Evolutionary conservation across 1,140 invertebrate genomes (phyloP).

Genomic region (Dendrolimus kikuchii): DNA sequence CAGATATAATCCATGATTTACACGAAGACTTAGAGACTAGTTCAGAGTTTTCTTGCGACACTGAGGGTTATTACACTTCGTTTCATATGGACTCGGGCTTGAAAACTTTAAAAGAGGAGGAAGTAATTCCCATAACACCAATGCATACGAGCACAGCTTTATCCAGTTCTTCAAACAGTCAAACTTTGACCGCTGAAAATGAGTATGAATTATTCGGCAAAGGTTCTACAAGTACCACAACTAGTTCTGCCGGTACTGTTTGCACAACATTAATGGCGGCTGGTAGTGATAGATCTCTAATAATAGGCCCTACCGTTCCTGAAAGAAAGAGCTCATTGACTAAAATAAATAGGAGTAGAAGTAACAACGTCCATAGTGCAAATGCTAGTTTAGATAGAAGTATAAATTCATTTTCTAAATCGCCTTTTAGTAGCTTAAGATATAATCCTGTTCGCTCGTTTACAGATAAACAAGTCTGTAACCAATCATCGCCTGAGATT

Average conservation of each 20-base stretch:
- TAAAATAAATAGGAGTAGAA: constrained; percentile 64
- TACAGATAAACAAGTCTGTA: constrained; percentile 71
- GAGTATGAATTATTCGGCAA: constrained; percentile 92
- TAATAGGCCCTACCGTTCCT: constrained; percentile 80
- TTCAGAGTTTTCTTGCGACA: constrained; percentile 95
- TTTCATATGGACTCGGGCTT: constrained; percentile 97
- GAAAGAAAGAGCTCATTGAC: constrained; percentile 82
- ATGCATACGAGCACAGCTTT: constrained; percentile 76
- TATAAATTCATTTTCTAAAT: constrained; percentile 49
- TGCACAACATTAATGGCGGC: constrained; percentile 83
- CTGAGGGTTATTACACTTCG: constrained; percentile 97
- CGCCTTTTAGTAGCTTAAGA: constrained; percentile 71
- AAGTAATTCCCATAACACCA: constrained; percentile 75
- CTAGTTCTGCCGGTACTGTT: constrained; percentile 91
- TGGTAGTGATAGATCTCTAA: constrained; percentile 72
- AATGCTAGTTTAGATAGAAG: constrained; percentile 75
- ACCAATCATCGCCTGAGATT: constrained; percentile 46
- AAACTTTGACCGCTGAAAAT: constrained; percentile 80
- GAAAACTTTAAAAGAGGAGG: constrained; percentile 88
- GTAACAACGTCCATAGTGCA: constrained; percentile 61
- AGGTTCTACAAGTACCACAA: constrained; percentile 90
- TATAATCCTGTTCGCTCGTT: constrained; percentile 71
- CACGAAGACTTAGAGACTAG: constrained; percentile 91
- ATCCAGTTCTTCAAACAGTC: constrained; percentile 75
- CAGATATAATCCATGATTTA: constrained; percentile 82